phyloP scores from a whole-genome alignment of 2,113 vertebrate genomes.

The Callopanchax toddi region DNA sequence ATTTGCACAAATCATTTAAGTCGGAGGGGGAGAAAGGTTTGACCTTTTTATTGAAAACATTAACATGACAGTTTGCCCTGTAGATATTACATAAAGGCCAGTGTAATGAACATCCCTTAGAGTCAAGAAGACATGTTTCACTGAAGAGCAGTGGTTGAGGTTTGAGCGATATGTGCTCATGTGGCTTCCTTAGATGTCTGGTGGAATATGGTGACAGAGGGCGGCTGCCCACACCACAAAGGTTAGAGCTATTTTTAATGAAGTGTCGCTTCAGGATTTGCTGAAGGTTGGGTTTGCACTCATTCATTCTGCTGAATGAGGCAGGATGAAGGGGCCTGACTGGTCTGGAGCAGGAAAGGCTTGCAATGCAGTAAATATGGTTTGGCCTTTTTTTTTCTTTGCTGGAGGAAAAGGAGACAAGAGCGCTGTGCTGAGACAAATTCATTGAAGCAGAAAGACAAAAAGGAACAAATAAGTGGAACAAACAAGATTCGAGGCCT shows the following conservation, averaged over 20 bases:
- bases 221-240: slow-evolving; percentile 46
- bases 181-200: slow-evolving; percentile 34
- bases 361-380: slow-evolving; percentile 30
- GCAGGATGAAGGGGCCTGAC: slow-evolving; percentile 16
- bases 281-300: slow-evolving; percentile 27
- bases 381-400: slow-evolving; percentile 33
- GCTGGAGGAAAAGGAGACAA: slow-evolving; percentile 6
- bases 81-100: slow-evolving; percentile 1
- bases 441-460: slow-evolving; percentile 45
- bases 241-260: slow-evolving; percentile 53
- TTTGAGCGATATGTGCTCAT: slow-evolving; percentile 19
- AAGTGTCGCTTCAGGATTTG: slow-evolving; percentile 36
- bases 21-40: slow-evolving; percentile 15
- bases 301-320: slow-evolving; percentile 22
- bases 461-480: slow-evolving; percentile 45
- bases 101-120: slow-evolving; percentile 13
- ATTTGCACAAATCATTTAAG: slow-evolving; percentile 19
- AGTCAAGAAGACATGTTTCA: slow-evolving; percentile 15
- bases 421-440: slow-evolving; percentile 17
- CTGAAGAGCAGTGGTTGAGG: slow-evolving; percentile 12
- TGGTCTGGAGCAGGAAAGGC: slow-evolving; percentile 19
- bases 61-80: slow-evolving; percentile 1
- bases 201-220: slow-evolving; percentile 21
- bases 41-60: slow-evolving; percentile 27
- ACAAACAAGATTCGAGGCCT: slow-evolving; percentile 49